phyloP scores from a whole-genome alignment of 2,888 invertebrate species.

The Ornithoptera priamus region DNA sequence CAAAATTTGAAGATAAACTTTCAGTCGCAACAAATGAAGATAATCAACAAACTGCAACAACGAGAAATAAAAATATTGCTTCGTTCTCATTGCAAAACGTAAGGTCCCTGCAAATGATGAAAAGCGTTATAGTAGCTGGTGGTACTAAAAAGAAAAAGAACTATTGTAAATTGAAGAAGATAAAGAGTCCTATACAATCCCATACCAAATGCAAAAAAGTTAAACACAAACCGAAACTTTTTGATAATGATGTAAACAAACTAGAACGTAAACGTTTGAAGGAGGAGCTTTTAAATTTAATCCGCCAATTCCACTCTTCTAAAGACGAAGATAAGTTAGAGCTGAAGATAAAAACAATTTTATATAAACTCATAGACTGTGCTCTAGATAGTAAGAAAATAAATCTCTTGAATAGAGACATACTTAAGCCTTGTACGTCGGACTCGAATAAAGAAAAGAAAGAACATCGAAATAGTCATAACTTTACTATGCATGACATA shows the following conservation, averaged over 20 bases:
- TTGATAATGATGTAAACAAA: background rate
- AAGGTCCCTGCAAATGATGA: constrained; percentile 9
- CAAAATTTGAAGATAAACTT: constrained; percentile 1
- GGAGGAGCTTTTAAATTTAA: constrained; percentile 11
- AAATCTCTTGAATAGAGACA: background rate
- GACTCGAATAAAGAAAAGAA: constrained; percentile 1
- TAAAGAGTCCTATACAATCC: background rate
- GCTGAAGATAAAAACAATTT: constrained; percentile 8
- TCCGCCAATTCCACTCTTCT: constrained; percentile 1
- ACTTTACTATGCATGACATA: background rate
- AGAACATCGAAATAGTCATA: background rate
- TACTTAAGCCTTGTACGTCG: background rate
- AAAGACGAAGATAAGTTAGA: constrained; percentile 11
- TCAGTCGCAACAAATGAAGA: background rate
- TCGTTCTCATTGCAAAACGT: background rate
- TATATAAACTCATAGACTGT: constrained; percentile 10
- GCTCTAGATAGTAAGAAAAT: background rate
- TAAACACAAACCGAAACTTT: background rate
- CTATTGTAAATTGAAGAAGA: constrained; percentile 1
- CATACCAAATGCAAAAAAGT: constrained; percentile 7
- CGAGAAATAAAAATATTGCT: background rate
- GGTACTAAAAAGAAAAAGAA: constrained; percentile 1
- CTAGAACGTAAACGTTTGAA: constrained; percentile 12
- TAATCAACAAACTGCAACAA: background rate
- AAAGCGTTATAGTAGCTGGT: constrained; percentile 7